phyloP scores from a whole-genome alignment of 2,888 invertebrate genomes.

The Margaritifera margaritifera region DNA sequence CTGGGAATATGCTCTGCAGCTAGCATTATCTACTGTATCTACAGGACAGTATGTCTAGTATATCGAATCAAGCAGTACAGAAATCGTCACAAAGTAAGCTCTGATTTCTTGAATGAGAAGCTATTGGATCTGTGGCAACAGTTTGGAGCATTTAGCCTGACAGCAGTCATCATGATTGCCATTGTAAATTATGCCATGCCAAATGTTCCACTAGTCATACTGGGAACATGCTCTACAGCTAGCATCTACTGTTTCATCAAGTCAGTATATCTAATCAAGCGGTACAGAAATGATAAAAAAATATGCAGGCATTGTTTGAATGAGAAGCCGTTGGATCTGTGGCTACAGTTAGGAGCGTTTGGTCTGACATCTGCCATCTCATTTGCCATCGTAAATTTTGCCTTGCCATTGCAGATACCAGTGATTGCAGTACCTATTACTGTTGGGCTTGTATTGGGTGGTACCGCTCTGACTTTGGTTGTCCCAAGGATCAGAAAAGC shows the following conservation, averaged over 20 bases:
- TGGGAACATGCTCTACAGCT: no score
- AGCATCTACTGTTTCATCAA: no score
- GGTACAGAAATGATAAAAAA: no score
- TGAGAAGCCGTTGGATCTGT: slow-evolving; percentile 9
- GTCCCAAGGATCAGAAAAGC: slow-evolving; percentile 10
- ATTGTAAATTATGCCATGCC: no score
- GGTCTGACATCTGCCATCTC: slow-evolving; percentile 6
- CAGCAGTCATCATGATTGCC: no score
- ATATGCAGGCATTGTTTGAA: no score
- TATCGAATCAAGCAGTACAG: slow-evolving; percentile 1
- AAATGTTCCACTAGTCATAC: no score
- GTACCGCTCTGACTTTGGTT: slow-evolving; percentile 4
- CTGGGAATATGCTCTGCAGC: neutral
- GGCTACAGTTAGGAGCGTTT: slow-evolving; percentile 14
- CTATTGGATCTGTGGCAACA: no score
- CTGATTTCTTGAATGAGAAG: slow-evolving; percentile 4
- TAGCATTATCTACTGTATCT: slow-evolving; percentile 10
- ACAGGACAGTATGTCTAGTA: slow-evolving; percentile 1
- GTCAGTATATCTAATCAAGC: no score
- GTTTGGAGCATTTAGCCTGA: no score
- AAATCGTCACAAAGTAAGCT: slow-evolving; percentile 4
- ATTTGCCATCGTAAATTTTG: slow-evolving; percentile 11
- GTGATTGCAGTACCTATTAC: slow-evolving; percentile 5
- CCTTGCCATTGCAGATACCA: neutral
- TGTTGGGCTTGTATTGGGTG: slow-evolving; percentile 1